Evolutionary conservation across 2,888 invertebrate genomes (phyloP).

Genomic region (Tenthredo scrophulariae): DNA sequence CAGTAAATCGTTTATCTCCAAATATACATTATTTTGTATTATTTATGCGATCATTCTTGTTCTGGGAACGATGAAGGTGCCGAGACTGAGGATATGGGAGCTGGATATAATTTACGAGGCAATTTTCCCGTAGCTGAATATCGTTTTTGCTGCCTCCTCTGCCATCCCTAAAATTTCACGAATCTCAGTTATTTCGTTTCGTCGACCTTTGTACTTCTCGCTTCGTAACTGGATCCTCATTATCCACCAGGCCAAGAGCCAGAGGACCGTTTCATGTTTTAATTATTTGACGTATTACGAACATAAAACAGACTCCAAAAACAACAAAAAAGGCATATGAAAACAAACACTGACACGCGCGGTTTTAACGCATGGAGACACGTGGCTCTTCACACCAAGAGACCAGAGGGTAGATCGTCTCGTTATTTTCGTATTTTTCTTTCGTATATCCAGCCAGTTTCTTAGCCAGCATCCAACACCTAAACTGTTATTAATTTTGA

Average conservation of each 20-base stretch:
- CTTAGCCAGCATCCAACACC: neutral
- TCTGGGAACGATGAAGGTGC: neutral
- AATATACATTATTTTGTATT: neutral
- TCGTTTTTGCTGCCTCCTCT: neutral
- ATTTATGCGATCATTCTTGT: neutral
- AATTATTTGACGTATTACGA: neutral
- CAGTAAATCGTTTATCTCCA: neutral
- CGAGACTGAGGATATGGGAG: neutral
- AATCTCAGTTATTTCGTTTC: neutral
- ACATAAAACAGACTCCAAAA: conserved; percentile 11
- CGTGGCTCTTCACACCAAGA: conserved; percentile 26
- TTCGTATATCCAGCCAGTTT: neutral
- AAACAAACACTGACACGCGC: conserved; percentile 45
- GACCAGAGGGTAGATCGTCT: neutral
- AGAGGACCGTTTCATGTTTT: neutral
- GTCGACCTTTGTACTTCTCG: neutral
- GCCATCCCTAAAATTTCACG: neutral
- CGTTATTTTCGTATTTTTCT: neutral
- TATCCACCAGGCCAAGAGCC: neutral
- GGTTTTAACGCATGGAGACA: neutral
- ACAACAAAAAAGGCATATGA: neutral
- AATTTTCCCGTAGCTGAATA: neutral
- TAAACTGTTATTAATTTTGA: conserved; percentile 32
- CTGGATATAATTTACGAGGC: conserved; percentile 2
- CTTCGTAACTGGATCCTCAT: neutral